These are phyloP conservation scores for Orthonevra nobilis DNA, from an alignment of 2,888 invertebrate genomes.

Conservation along the genomic window DNA sequence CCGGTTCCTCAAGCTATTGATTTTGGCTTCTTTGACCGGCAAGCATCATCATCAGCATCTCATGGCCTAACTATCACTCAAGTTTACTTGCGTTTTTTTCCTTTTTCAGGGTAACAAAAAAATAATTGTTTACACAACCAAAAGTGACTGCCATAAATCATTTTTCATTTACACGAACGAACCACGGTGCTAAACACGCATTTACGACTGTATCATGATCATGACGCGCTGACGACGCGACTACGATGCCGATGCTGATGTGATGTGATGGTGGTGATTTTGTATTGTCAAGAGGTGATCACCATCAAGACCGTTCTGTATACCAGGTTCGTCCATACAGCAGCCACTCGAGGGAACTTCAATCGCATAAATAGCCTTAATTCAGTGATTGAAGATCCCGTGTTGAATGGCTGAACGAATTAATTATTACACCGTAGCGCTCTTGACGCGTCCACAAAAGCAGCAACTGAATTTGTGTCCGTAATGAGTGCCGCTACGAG, in stretches of 20 bases:
- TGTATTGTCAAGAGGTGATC: slow-evolving; percentile 64
- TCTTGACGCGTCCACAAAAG: slow-evolving; percentile 63
- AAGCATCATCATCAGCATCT: slow-evolving; percentile 15
- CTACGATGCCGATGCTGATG: slow-evolving; percentile 35
- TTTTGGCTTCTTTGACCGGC: slow-evolving; percentile 37
- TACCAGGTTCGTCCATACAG: slow-evolving; percentile 33
- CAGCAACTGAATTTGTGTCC: slow-evolving; percentile 64
- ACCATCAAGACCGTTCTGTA: slow-evolving; percentile 55
- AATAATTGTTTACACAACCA: slow-evolving; percentile 62
- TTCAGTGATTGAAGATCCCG: slow-evolving; percentile 55
- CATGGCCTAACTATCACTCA: slow-evolving; percentile 19
- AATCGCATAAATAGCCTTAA: slow-evolving; percentile 67
- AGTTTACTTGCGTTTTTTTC: slow-evolving; percentile 27
- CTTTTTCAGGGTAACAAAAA: slow-evolving; percentile 37
- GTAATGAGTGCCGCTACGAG: slow-evolving; percentile 40
- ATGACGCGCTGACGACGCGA: slow-evolving; percentile 50
- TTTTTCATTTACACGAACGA: slow-evolving; percentile 53
- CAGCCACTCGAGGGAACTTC: slow-evolving; percentile 64
- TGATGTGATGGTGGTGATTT: slow-evolving; percentile 54
- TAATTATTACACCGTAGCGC: slow-evolving; percentile 67
- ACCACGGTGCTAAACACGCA: slow-evolving; percentile 43
- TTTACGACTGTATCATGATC: slow-evolving; percentile 53
- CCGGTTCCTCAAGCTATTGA: slow-evolving; percentile 25
- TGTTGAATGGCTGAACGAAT: slow-evolving; percentile 68
- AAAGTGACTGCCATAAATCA: slow-evolving; percentile 63